Evolutionary conservation across 2,113 vertebrate species (phyloP), one percentile per base, ranked within the genome.

Genomic region (Promerops cafer): DNA sequence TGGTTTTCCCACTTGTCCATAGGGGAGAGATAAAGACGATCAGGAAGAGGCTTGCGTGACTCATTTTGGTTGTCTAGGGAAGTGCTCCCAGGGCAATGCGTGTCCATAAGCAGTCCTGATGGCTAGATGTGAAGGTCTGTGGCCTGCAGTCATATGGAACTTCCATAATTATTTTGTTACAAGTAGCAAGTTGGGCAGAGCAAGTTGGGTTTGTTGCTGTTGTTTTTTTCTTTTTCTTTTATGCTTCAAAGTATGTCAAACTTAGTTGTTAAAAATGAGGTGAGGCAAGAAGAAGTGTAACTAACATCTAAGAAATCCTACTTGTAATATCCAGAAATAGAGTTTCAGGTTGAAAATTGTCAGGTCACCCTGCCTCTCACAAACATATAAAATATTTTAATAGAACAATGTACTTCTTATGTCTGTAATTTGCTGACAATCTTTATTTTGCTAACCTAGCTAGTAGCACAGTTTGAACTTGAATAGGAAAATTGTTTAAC

Each of bases 71-170:
- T 60, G 5, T 69, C 13, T 39, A 26, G 64, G 44, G 75, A 30
- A 9, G 8, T 54, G 3, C 28, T 79, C 4, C 17, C 6, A 16
- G 44, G 31, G 31, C 37, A 20, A 0, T 37, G 13, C 2, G 0
- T 57, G 20, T 57, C 71, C 22, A 0, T 56, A 14, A 52, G n/a
- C 9, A 59, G 6, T 47, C 39, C 27, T 22, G 8, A 12, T 76
- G 59, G 26, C 59, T 65, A 8, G 30, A 28, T 47, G 13, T 19
- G 33, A 42, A 13, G 3, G 1, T 57, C 42, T 4, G 1, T 20
- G 22, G 54, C 31, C 44, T 69, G 16, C 13, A 4, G 49, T 91
- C 26, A 56, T 9, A 10, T 27, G 21, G 35, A 52, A 4, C 30
- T 81, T 82, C 40, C 19, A 16, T 54, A 21, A 35, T 44, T 53